Evolutionary conservation across 2,113 vertebrate species (phyloP).

Genomic region (Ahaetulla prasina): DNA sequence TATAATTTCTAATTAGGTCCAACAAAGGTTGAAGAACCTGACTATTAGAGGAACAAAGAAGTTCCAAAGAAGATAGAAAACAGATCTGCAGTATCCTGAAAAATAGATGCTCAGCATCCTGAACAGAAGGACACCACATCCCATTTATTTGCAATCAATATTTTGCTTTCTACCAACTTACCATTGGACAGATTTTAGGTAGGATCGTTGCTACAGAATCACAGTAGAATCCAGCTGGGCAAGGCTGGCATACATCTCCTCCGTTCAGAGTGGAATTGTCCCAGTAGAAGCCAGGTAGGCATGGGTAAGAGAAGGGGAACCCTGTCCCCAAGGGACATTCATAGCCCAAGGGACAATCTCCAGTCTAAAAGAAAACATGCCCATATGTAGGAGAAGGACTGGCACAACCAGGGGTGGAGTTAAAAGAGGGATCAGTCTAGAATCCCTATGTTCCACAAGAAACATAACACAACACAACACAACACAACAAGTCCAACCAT

Average conservation of each 20-base stretch:
- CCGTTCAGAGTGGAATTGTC: conserved; percentile 66
- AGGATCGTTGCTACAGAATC: conserved; percentile 65
- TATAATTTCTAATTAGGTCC: background rate
- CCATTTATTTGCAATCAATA: background rate
- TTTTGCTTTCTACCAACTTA: conserved; percentile 43
- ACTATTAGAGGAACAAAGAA: background rate
- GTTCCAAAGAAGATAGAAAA: background rate
- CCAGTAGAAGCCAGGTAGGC: conserved; percentile 74
- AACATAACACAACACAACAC: no score
- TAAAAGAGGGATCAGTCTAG: background rate
- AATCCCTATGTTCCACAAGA: background rate
- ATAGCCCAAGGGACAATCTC: conserved; percentile 79
- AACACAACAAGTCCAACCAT: background rate
- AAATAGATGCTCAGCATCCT: background rate
- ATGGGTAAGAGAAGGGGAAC: conserved; percentile 76
- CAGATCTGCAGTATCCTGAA: background rate
- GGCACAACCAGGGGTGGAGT: background rate
- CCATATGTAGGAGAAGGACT: background rate
- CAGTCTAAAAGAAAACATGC: conserved; percentile 70
- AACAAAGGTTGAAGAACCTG: background rate
- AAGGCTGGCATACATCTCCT: conserved; percentile 68
- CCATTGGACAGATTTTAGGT: conserved; percentile 75
- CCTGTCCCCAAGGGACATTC: conserved; percentile 80
- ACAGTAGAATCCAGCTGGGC: conserved; percentile 77
- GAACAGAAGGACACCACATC: background rate